phyloP scores from a whole-genome alignment of 1,140 invertebrate species.

The Meloidogyne hapla region DNA sequence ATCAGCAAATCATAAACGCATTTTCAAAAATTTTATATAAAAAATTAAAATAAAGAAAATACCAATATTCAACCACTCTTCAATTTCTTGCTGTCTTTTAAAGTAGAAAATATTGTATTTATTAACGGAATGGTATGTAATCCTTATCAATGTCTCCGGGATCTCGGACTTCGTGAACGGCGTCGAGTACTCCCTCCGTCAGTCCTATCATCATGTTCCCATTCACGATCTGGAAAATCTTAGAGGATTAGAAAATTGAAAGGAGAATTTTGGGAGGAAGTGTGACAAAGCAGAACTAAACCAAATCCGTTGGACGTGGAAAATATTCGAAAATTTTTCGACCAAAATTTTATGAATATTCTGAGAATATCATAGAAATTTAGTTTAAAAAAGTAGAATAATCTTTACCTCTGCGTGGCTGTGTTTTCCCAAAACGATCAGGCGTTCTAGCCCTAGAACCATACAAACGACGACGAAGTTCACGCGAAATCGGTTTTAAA shows the following conservation, averaged over 20 bases:
- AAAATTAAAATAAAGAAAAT: not conserved
- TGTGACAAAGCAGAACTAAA: too few relatives aligned
- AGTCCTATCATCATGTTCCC: conserved; percentile 11
- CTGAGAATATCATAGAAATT: too few relatives aligned
- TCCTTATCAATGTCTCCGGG: conserved; percentile 2
- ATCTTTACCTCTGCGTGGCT: not conserved
- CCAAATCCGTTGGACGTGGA: not conserved
- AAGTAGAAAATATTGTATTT: not conserved
- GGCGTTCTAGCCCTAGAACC: conserved; percentile 51
- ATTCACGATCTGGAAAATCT: not conserved
- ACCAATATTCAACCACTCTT: not conserved
- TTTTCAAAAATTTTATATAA: not conserved
- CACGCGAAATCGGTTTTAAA: conserved; percentile 81
- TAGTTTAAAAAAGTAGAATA: too few relatives aligned
- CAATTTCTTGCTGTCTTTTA: not conserved
- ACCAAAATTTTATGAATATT: too few relatives aligned
- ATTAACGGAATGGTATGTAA: not conserved
- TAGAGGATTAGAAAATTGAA: not conserved
- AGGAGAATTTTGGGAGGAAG: not conserved
- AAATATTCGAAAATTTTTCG: too few relatives aligned
- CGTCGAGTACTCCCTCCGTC: conserved; percentile 9
- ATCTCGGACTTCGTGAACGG: conserved; percentile 20
- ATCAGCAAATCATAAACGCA: not conserved
- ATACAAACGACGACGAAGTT: conserved; percentile 55
- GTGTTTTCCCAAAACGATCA: conserved; percentile 29